These are phyloP conservation scores for Ophion ventricosus DNA, from an alignment of 2,888 invertebrate species.

Conservation along the genomic window DNA sequence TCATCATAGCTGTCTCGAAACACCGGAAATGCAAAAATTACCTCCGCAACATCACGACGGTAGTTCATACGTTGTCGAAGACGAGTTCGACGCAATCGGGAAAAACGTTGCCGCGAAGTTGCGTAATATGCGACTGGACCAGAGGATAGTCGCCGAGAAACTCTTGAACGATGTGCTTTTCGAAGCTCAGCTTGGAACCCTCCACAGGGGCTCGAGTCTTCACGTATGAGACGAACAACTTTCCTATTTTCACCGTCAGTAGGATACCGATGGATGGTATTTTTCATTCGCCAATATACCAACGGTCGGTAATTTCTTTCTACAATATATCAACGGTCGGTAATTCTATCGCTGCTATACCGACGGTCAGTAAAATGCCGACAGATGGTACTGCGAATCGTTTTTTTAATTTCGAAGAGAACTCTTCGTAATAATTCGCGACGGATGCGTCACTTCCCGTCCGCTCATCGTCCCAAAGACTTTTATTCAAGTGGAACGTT, in stretches of 20 bases:
- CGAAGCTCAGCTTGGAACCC: conserved; percentile 83
- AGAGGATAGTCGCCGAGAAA: conserved; percentile 83
- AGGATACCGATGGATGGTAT: neutral
- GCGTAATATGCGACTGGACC: conserved; percentile 82
- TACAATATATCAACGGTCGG: no score
- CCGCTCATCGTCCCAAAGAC: neutral
- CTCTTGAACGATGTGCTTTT: conserved; percentile 83
- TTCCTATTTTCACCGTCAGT: neutral
- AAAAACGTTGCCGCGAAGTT: conserved; percentile 82
- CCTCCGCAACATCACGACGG: conserved; percentile 70
- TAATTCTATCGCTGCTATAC: no score
- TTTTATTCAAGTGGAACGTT: neutral
- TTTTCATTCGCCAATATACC: neutral
- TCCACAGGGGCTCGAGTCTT: conserved; percentile 82
- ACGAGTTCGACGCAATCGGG: conserved; percentile 82
- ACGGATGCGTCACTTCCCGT: neutral
- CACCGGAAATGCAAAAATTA: conserved; percentile 74
- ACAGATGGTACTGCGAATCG: neutral
- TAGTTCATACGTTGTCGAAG: conserved; percentile 77
- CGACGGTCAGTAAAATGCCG: neutral
- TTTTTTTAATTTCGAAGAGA: neutral
- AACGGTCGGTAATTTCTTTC: no score
- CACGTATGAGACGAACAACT: conserved; percentile 74
- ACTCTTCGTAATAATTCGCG: neutral
- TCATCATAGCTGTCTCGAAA: conserved; percentile 68